A percentile compares a stretch with the other conserved stretches of the same genome.
phyloP scores from a whole-genome alignment of 2,113 vertebrate species.

The Merops nubicus region DNA sequence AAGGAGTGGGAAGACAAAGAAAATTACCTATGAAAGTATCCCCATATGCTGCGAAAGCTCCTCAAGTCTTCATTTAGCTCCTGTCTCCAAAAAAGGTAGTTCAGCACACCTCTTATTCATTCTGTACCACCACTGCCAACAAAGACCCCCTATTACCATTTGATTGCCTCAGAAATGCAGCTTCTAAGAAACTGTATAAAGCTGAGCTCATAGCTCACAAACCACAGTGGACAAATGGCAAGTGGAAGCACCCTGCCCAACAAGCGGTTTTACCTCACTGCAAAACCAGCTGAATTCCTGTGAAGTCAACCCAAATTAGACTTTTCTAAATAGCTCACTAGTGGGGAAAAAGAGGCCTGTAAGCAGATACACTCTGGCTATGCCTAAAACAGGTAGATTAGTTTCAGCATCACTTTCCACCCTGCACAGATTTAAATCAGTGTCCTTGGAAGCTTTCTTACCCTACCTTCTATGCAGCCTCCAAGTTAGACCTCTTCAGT shows the following conservation, averaged over 20 bases:
- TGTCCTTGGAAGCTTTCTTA: neutral
- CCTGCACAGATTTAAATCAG: neutral
- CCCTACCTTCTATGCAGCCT: no score
- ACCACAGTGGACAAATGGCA: neutral
- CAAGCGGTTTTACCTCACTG: neutral
- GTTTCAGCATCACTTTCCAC: fast-evolving
- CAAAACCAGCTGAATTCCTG: neutral
- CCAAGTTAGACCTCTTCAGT: neutral
- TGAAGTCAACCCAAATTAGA: no score
- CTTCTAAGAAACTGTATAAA: neutral
- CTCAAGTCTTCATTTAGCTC: neutral
- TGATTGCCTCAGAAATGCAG: neutral
- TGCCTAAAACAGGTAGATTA: no score
- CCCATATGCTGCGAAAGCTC: neutral
- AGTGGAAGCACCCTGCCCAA: neutral
- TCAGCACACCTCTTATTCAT: neutral
- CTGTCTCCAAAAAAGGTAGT: neutral
- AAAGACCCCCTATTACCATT: neutral
- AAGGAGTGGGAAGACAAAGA: neutral
- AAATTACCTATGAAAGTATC: neutral
- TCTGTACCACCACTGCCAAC: neutral
- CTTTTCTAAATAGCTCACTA: fast-evolving
- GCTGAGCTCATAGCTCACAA: neutral
- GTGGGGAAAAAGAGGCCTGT: no score
- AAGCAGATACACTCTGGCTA: fast-evolving